These are phyloP conservation scores for Macheiramphus alcinus DNA, from an alignment of 2,113 vertebrate species.

Conservation along the genomic window DNA sequence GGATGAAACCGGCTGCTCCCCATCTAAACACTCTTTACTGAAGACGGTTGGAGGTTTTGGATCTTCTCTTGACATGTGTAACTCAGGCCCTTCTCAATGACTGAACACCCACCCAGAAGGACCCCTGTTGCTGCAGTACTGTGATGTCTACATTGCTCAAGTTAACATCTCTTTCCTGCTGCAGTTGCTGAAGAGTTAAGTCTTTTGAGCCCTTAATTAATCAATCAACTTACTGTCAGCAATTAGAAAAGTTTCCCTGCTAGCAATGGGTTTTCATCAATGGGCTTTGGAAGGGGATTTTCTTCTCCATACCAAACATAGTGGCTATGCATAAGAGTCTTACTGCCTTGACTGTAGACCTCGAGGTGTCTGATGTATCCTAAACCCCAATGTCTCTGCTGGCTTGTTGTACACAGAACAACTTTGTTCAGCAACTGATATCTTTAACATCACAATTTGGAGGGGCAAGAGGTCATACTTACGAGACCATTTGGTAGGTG, in stretches of 20 bases:
- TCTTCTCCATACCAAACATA: background rate
- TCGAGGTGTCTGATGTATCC: background rate
- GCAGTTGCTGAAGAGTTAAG: background rate
- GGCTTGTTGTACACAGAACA: background rate
- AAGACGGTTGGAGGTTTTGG: background rate
- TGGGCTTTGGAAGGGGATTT: background rate
- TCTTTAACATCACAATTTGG: background rate
- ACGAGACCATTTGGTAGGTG: slow-evolving; percentile 93
- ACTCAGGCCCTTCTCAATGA: background rate
- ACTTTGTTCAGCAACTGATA: background rate
- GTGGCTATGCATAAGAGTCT: background rate
- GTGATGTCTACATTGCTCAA: background rate
- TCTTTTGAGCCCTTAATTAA: background rate
- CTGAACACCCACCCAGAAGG: background rate
- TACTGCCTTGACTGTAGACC: background rate
- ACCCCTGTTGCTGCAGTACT: background rate
- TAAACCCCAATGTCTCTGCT: background rate
- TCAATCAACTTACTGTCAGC: background rate
- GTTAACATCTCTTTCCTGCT: background rate
- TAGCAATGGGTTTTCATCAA: background rate
- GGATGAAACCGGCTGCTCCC: background rate
- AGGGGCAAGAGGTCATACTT: slow-evolving; percentile 69
- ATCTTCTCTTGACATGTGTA: background rate
- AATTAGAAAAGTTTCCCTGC: background rate
- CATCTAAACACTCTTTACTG: background rate